Percentiles rank a stretch among this genome's conserved stretches.
Evolutionary conservation across 2,888 invertebrate species (phyloP).

Genomic region (Zele albiditarsus): DNA sequence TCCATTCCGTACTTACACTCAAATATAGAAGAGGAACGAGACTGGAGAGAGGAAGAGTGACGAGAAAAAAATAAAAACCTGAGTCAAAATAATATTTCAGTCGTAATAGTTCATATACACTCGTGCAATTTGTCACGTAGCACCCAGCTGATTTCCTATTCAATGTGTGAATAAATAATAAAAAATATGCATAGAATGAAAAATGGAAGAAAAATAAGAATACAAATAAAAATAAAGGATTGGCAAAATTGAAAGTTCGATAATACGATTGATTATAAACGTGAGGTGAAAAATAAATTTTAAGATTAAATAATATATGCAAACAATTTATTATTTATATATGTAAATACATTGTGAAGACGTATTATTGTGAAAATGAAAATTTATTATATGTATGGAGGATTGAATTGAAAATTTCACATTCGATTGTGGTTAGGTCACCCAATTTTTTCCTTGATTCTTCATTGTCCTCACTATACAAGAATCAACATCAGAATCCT

Average conservation of each 20-base stretch:
- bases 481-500: too few species aligned
- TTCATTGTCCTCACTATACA: too few species aligned
- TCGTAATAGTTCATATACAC: not conserved
- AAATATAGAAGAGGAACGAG: not conserved
- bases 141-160: not conserved
- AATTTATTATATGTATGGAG: not conserved
- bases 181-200: not conserved
- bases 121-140: not conserved
- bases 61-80: not conserved
- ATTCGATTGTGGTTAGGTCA: constrained; percentile 37
- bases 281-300: constrained; percentile 1
- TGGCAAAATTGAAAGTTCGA: not conserved
- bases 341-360: constrained; percentile 22
- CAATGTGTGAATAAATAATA: not conserved
- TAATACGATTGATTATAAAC: constrained; percentile 4
- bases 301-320: not conserved
- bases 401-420: not conserved
- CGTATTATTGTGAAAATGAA: constrained; percentile 34
- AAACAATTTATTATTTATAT: constrained; percentile 15
- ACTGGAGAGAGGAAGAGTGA: not conserved
- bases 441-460: too few species aligned
- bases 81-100: not conserved
- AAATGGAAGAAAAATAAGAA: not conserved
- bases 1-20: constrained; percentile 1
- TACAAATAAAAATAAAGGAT: not conserved